These are phyloP conservation scores for Bostrychus sinensis DNA, from an alignment of 2,113 vertebrate species.

Conservation along the genomic window DNA sequence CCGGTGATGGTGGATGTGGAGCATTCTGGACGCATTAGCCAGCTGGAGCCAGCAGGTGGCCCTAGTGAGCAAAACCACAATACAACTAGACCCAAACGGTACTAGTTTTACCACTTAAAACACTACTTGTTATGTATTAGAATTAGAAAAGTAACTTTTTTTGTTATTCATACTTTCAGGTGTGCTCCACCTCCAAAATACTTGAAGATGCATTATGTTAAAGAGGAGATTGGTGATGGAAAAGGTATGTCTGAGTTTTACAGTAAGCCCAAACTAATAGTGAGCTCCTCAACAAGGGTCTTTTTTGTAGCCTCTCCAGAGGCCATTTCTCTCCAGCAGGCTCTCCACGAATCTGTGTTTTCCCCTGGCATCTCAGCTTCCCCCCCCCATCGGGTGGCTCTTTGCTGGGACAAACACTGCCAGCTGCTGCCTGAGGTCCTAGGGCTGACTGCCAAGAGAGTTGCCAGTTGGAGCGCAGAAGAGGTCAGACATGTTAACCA, in stretches of 20 bases:
- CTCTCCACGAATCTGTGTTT: conserved; percentile 90
- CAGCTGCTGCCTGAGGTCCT: conserved; percentile 89
- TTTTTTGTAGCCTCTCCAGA: conserved; percentile 68
- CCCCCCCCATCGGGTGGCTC: conserved; percentile 84
- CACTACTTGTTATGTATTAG: neutral
- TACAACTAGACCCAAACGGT: conserved; percentile 75
- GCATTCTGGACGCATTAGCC: conserved; percentile 69
- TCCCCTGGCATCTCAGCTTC: conserved; percentile 84
- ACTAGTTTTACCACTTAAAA: conserved; percentile 2
- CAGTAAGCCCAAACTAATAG: neutral
- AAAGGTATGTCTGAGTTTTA: conserved; percentile 76
- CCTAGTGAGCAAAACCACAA: conserved; percentile 70
- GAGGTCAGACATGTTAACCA: conserved; percentile 79
- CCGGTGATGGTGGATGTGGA: conserved; percentile 67
- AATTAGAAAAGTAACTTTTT: neutral
- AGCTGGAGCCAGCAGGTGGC: conserved; percentile 69
- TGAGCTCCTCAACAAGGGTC: neutral
- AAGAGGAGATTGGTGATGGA: conserved; percentile 80
- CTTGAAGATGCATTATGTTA: conserved; percentile 85
- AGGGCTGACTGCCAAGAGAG: conserved; percentile 87
- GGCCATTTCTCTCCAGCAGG: conserved; percentile 85
- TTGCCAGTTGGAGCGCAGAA: conserved; percentile 88
- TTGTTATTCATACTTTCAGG: conserved; percentile 64
- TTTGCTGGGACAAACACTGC: conserved; percentile 92
- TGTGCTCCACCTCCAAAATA: conserved; percentile 80